phyloP scores from a whole-genome alignment of 1,140 invertebrate species.

The Sarcophaga peregrina region DNA sequence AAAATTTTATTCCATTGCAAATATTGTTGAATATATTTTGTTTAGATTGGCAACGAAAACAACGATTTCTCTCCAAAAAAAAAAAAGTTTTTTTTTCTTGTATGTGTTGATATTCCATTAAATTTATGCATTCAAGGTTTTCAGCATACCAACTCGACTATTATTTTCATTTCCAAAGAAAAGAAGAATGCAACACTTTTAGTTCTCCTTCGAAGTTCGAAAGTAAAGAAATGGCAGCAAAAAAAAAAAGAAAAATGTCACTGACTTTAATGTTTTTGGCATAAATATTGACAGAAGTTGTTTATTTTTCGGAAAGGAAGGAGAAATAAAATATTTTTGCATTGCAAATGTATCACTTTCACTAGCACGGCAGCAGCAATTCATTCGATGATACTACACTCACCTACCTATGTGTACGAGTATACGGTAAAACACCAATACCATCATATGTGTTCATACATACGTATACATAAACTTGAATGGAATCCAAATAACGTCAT shows the following conservation, averaged over 20 bases:
- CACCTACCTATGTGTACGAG: not conserved
- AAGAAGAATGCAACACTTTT: not conserved
- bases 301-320: not conserved
- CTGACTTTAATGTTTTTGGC: not conserved
- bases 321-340: conserved; percentile 14
- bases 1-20: not conserved
- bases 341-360: conserved; percentile 15
- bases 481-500: not conserved
- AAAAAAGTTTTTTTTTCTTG: too few relatives aligned
- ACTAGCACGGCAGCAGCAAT: too few relatives aligned
- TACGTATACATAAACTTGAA: not conserved
- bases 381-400: not conserved
- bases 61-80: not conserved
- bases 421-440: not conserved
- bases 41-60: not conserved
- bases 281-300: not conserved
- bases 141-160: not conserved
- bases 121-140: conserved; percentile 3
- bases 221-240: not conserved
- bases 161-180: not conserved
- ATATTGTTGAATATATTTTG: not conserved
- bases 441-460: too few relatives aligned
- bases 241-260: not conserved
- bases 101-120: too few relatives aligned
- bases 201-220: not conserved